Percentiles rank a stretch among this genome's conserved stretches.
Conservation (phyloP, 2,113 vertebrate species). For the Mystacornis crossleyi region DNA sequence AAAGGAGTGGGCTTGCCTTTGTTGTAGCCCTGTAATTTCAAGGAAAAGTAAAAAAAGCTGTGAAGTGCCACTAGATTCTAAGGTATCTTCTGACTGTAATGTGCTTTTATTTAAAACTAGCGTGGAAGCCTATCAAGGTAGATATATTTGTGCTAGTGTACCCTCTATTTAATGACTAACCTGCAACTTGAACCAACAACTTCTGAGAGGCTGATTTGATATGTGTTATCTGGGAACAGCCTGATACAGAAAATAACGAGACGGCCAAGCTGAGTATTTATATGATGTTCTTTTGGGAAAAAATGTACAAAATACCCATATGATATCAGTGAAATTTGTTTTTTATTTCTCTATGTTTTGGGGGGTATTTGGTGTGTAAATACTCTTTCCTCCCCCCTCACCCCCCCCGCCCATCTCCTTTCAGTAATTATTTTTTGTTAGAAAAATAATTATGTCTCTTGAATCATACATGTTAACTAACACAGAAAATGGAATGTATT, state of each 20-base stretch:
- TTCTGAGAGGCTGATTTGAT: not conserved
- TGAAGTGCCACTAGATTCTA: not conserved
- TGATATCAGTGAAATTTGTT: not conserved
- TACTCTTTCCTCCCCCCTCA: not conserved
- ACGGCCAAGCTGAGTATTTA: not conserved
- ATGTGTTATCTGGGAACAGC: not conserved
- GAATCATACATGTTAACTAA: not conserved
- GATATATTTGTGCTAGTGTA: not conserved
- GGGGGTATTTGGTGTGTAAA: not conserved
- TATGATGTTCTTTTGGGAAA: not conserved
- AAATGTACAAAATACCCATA: not conserved
- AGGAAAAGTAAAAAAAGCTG: not conserved
- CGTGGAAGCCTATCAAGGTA: not conserved
- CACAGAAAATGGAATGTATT: not conserved
- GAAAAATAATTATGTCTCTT: not conserved
- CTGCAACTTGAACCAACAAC: not conserved
- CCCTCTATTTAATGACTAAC: not conserved
- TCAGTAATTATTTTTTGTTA: not conserved
- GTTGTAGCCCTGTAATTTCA: not conserved
- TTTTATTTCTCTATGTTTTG: not conserved
- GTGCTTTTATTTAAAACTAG: not conserved
- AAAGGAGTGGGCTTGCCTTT: not conserved
- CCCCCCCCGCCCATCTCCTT: rapidly evolving
- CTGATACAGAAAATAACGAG: not conserved
- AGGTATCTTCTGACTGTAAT: not conserved